Evolutionary conservation across 2,888 invertebrate species (phyloP).

Genomic region (Limnephilus auricula): DNA sequence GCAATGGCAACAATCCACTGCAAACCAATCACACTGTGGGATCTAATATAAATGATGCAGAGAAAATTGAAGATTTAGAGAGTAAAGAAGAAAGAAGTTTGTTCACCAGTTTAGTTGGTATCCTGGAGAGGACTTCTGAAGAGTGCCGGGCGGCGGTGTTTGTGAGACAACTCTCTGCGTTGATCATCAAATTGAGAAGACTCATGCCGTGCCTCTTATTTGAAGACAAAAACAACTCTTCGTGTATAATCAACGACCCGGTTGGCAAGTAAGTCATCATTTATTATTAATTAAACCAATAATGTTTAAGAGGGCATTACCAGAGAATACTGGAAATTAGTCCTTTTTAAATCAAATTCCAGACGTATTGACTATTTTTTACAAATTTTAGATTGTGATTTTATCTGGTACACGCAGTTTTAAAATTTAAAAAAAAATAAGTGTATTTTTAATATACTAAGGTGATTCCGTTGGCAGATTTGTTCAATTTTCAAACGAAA

Average conservation of each 20-base stretch:
- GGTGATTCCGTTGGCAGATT: too few species aligned
- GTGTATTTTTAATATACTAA: too few species aligned
- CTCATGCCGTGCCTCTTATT: slow-evolving; percentile 62
- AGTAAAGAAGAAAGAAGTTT: slow-evolving; percentile 63
- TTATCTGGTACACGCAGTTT: too few species aligned
- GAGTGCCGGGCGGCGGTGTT: slow-evolving; percentile 61
- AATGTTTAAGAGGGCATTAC: too few species aligned
- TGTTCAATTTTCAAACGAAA: too few species aligned
- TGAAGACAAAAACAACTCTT: slow-evolving; percentile 55
- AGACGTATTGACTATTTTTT: too few species aligned
- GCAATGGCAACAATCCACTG: background rate
- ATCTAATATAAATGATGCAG: slow-evolving; percentile 24
- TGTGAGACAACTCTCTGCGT: slow-evolving; percentile 58
- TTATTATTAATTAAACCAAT: background rate
- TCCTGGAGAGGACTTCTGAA: slow-evolving; percentile 60
- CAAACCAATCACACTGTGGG: background rate
- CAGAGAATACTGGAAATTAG: too few species aligned
- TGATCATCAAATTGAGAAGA: slow-evolving; percentile 57
- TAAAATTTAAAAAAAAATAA: too few species aligned
- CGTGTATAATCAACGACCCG: slow-evolving; percentile 60
- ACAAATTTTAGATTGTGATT: too few species aligned
- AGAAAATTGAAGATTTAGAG: slow-evolving; percentile 36
- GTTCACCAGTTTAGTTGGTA: slow-evolving; percentile 58
- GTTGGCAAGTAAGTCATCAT: slow-evolving; percentile 60
- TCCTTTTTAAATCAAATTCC: too few species aligned